These are phyloP conservation scores for Excalfactoria chinensis DNA, from an alignment of 2,113 vertebrate species.

Conservation along the genomic window DNA sequence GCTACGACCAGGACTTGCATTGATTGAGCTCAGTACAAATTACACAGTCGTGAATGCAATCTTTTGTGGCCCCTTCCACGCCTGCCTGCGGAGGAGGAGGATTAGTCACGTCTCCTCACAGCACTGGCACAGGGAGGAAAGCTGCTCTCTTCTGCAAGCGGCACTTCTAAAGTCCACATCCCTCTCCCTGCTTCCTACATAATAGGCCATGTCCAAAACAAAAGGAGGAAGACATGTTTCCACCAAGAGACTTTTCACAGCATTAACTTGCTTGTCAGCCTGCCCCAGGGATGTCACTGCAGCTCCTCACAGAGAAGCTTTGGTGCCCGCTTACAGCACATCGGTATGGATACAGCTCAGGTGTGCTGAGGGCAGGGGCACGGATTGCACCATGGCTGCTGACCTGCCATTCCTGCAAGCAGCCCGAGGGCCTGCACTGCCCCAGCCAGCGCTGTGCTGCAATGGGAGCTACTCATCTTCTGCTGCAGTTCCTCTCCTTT, in stretches of 20 bases:
- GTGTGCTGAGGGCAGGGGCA: background rate
- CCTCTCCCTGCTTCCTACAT: background rate
- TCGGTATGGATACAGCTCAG: too few relatives aligned
- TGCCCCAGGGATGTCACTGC: background rate
- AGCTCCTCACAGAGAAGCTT: background rate
- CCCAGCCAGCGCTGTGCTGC: background rate
- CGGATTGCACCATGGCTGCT: background rate
- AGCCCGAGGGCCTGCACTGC: background rate
- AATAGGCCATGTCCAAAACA: background rate
- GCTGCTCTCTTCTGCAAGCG: background rate
- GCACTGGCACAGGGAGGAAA: background rate
- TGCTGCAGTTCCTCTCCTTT: background rate
- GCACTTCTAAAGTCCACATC: background rate
- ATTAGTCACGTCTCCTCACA: background rate
- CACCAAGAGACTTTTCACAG: background rate
- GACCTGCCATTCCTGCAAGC: background rate
- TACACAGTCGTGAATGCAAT: background rate
- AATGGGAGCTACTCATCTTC: background rate
- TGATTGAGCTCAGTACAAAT: background rate
- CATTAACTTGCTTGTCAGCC: background rate
- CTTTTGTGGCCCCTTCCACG: background rate
- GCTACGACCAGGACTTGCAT: background rate
- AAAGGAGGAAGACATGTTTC: background rate
- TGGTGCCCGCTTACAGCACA: rapidly evolving
- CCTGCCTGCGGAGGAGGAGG: background rate